These are phyloP conservation scores for Pygoscelis adeliae DNA, from an alignment of 2,113 vertebrate species.

Conservation along the genomic window DNA sequence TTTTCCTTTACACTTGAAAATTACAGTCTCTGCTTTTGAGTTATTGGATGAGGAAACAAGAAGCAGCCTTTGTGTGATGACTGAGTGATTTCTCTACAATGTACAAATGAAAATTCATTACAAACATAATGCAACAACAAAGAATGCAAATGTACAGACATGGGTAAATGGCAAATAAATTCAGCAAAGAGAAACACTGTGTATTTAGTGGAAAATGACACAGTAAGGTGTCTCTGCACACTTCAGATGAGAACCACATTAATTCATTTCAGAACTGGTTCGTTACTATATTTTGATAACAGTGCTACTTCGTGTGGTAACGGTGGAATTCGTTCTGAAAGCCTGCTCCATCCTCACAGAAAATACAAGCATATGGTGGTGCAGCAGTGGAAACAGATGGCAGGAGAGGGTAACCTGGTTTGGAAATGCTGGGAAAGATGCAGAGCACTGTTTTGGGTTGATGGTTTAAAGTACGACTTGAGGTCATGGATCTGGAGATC, in stretches of 20 bases:
- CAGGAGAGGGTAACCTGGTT: not conserved
- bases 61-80: not conserved
- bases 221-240: not conserved
- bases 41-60: not conserved
- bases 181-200: not conserved
- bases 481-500: not conserved
- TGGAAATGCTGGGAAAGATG: not conserved
- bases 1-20: not conserved
- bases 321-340: not conserved
- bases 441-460: not conserved
- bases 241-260: not conserved
- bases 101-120: not conserved
- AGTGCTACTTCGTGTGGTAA: not conserved
- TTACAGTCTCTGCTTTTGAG: not conserved
- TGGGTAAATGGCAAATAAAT: not conserved
- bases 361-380: not conserved
- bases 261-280: not conserved
- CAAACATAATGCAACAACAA: not conserved
- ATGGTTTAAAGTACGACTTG: not conserved
- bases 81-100: not conserved
- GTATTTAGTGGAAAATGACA: not conserved
- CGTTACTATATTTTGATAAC: not conserved
- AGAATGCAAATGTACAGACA: not conserved
- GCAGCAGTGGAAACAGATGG: not conserved
- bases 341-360: not conserved